Conservation (phyloP, 2,797 vertebrate species). For the Xiphorhynchus erythropygius region DNA sequence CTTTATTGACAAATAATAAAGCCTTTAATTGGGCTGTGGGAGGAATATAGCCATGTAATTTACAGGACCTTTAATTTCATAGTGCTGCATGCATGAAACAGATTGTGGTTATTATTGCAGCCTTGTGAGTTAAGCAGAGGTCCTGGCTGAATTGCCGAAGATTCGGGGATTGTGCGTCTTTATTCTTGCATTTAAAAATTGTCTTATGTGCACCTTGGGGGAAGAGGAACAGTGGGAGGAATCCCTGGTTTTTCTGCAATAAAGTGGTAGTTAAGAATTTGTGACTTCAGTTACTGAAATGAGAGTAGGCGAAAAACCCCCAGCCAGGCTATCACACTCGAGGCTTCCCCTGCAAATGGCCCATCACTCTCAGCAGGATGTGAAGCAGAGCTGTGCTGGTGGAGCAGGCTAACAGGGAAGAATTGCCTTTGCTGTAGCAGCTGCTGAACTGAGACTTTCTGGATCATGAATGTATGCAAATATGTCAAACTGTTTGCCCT, state of each 20-base stretch:
- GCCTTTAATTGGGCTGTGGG: constrained; percentile 69
- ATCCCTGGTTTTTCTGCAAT: not conserved
- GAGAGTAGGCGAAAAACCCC: not conserved
- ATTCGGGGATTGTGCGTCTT: constrained; percentile 37
- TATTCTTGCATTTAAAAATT: not conserved
- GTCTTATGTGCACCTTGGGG: not conserved
- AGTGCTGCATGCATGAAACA: constrained; percentile 58
- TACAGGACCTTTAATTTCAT: constrained; percentile 73
- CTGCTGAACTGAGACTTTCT: constrained; percentile 62
- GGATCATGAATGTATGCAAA: constrained; percentile 72
- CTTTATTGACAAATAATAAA: constrained; percentile 78
- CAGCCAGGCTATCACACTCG: not conserved
- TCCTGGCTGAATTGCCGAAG: constrained; percentile 28
- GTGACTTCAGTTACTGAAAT: not conserved
- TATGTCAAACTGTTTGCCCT: constrained; percentile 71
- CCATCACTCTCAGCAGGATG: not conserved
- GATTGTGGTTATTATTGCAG: constrained; percentile 56
- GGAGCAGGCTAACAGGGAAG: constrained; percentile 52
- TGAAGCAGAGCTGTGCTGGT: not conserved
- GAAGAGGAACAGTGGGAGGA: not conserved
- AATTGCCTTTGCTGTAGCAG: constrained; percentile 51
- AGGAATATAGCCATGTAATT: constrained; percentile 65
- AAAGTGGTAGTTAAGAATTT: not conserved
- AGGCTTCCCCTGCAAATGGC: not conserved
- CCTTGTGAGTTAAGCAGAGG: constrained; percentile 15